Conservation (phyloP, 2,113 vertebrate species). For the Python bivittatus region DNA sequence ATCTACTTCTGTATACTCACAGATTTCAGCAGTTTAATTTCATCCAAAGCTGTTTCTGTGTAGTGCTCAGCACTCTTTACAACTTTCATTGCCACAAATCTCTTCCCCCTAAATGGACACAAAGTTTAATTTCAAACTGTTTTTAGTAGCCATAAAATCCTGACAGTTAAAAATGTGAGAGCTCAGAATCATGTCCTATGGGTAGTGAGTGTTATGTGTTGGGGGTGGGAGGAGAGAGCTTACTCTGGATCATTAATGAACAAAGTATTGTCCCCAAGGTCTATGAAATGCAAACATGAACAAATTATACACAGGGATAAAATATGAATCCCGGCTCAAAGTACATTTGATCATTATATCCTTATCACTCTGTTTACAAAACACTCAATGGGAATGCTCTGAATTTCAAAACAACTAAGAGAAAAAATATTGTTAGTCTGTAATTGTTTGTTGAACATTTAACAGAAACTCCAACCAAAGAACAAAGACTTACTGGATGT, state of each 20-base stretch:
- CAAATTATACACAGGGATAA: background rate
- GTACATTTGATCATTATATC: background rate
- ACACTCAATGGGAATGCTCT: background rate
- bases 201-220: background rate
- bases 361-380: background rate
- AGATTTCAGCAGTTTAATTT: conserved; percentile 92
- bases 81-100: conserved; percentile 98
- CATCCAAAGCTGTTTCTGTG: conserved; percentile 96
- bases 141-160: conserved; percentile 11
- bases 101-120: conserved; percentile 79
- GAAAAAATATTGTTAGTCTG: background rate
- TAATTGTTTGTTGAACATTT: background rate
- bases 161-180: background rate
- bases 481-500: conserved; percentile 87
- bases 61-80: conserved; percentile 99
- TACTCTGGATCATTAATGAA: background rate
- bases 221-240: background rate
- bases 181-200: background rate
- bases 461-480: conserved; percentile 13
- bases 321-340: background rate
- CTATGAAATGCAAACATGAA: background rate
- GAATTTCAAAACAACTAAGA: background rate
- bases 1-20: conserved; percentile 74
- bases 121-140: background rate
- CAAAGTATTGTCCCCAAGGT: background rate